Evolutionary conservation across 2,888 invertebrate genomes (phyloP), one percentile per base, ranked within the genome.

Genomic region (Yponomeuta malinellus): DNA sequence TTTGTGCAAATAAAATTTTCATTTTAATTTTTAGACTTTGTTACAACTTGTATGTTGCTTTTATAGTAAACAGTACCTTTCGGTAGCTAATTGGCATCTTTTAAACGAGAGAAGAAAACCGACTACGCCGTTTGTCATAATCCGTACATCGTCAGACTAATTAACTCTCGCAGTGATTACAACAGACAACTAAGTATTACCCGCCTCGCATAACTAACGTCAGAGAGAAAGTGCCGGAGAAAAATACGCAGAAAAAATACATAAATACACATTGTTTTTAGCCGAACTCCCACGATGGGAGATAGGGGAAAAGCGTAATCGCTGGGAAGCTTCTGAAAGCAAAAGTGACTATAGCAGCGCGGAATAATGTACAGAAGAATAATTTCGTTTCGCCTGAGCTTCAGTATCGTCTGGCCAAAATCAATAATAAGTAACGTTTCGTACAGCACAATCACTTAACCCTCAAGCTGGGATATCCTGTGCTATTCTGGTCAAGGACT

Each of bases 221-320:
- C 52, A 79, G 77, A 81, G 90, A 83, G 90, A 90, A 90, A 90
- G 90, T 90, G 85, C 81, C 85, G 77, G 81, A 79, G 73, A 59
- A 59, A 59, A 59, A 59, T 59, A 76, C 63, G 69, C 68, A 15
- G 52, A 81, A 87, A 87, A 87, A 88, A 87, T 52, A 59, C 88
- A 87, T 63, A 85, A 84, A 85, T 83, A 83, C 81, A 79, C 85
- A 88, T 90, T 90, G 90, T 89, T 79, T 83, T 79, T 78, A 76
- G 74, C 75, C 74, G 74, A 74, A 73, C 52, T 91, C 91, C 89
- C 91, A 91, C 91, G 91, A 89, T 90, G 86, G 81, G 77, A 84
- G 90, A 89, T 88, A 89, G 86, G 86, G 52, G 87, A 89, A 89
- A 90, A 87, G 84, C 86, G 88, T 84, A 85, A 85, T 88, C 84